A percentile compares a stretch with the other conserved stretches of the same genome.
phyloP scores from a whole-genome alignment of 37 sponge, comb jelly and placozoan genomes.

The Spongia lamella region DNA sequence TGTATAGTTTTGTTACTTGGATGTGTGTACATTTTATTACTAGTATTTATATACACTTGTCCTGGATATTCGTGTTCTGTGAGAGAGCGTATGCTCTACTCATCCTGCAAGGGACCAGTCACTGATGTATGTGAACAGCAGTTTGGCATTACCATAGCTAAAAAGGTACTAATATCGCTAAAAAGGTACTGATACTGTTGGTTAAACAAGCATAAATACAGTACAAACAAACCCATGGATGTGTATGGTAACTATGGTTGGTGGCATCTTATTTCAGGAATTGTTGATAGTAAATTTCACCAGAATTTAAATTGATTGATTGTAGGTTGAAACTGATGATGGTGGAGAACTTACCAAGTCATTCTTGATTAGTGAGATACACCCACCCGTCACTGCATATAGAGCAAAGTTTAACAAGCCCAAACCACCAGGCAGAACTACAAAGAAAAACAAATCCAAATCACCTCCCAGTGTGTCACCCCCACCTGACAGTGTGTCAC shows the following conservation, averaged over 20 bases:
- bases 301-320: no score
- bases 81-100: slow-evolving; percentile 92
- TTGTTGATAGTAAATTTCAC: no score
- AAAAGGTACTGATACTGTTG: background rate
- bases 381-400: slow-evolving; percentile 52
- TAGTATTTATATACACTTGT: slow-evolving; percentile 88
- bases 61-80: slow-evolving; percentile 84
- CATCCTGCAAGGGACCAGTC: slow-evolving; percentile 82
- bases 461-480: slow-evolving; percentile 11
- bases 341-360: slow-evolving; percentile 45
- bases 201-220: background rate
- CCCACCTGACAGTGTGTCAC: no score
- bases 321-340: slow-evolving; percentile 77
- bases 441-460: slow-evolving; percentile 17
- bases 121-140: slow-evolving; percentile 39
- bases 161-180: slow-evolving; percentile 67
- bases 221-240: background rate
- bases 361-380: slow-evolving; percentile 72
- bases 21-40: slow-evolving; percentile 16
- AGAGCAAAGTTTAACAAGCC: slow-evolving; percentile 74
- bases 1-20: slow-evolving; percentile 7
- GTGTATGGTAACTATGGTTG: no score
- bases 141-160: slow-evolving; percentile 34
- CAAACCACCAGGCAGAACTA: slow-evolving; percentile 45
- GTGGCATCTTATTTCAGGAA: no score